Percentiles rank a stretch among this genome's conserved stretches.
phyloP scores from a whole-genome alignment of 1,140 invertebrate genomes.

The Melipona quadrifasciata region DNA sequence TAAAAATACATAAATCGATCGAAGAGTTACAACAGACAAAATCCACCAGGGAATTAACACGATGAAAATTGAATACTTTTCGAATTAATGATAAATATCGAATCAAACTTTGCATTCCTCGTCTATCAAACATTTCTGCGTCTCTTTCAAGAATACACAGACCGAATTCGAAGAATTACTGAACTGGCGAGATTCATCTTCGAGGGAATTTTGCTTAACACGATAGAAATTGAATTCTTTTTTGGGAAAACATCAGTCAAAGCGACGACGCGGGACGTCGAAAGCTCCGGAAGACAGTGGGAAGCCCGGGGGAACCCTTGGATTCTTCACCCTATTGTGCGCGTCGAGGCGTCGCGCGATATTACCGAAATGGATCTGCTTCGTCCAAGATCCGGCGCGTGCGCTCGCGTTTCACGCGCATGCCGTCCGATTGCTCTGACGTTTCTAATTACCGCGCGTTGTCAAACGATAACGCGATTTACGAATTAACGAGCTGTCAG shows the following conservation, averaged over 20 bases:
- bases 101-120: too few species aligned
- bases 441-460: constrained; percentile 59
- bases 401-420: neutral
- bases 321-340: neutral
- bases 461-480: constrained; percentile 41
- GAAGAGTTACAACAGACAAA: too few species aligned
- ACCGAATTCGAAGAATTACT: neutral
- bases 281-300: neutral
- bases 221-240: neutral
- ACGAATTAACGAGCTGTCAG: constrained; percentile 65
- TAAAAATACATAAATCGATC: too few species aligned
- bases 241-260: neutral
- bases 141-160: too few species aligned
- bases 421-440: constrained; percentile 56
- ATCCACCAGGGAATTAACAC: too few species aligned
- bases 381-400: neutral
- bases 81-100: too few species aligned
- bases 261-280: neutral
- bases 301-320: neutral
- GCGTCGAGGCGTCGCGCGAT: neutral
- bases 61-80: too few species aligned
- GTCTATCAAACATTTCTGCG: too few species aligned
- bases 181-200: neutral
- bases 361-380: constrained; percentile 16
- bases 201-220: neutral